phyloP scores from a whole-genome alignment of 2,888 invertebrate genomes.

The Chloroclysta siterata region DNA sequence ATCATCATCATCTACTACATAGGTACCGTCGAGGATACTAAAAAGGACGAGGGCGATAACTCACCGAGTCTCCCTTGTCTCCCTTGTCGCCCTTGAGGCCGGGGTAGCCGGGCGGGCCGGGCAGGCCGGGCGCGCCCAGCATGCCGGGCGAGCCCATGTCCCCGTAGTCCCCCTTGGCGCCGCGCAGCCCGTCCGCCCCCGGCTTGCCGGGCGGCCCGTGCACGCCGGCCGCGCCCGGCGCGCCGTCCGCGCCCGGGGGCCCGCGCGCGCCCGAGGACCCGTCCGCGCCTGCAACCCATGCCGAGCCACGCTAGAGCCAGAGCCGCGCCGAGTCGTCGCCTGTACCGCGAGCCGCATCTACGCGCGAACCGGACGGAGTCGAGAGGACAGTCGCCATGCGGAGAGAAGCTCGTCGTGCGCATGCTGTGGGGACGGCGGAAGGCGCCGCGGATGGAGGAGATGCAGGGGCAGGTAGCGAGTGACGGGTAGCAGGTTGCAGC shows the following conservation, averaged over 20 bases:
- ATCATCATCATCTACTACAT: too few relatives aligned
- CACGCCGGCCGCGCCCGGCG: slow-evolving; percentile 92
- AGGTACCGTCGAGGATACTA: too few relatives aligned
- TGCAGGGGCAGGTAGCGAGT: not conserved
- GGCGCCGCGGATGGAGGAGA: too few relatives aligned
- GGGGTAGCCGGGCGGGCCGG: slow-evolving; percentile 93
- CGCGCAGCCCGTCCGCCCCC: slow-evolving; percentile 93
- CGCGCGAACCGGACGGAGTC: slow-evolving; percentile 33
- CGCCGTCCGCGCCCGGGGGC: slow-evolving; percentile 89
- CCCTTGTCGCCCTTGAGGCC: slow-evolving; percentile 96
- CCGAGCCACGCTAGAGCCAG: not conserved
- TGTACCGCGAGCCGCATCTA: slow-evolving; percentile 57
- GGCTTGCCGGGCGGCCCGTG: slow-evolving; percentile 95
- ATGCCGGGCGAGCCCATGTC: slow-evolving; percentile 97
- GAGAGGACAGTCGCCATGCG: slow-evolving; percentile 18
- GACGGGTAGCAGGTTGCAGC: not conserved
- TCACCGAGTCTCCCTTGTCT: slow-evolving; percentile 96
- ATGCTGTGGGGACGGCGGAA: slow-evolving; percentile 4
- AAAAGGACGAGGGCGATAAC: slow-evolving; percentile 46
- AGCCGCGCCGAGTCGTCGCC: slow-evolving; percentile 48
- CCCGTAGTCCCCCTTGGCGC: slow-evolving; percentile 94
- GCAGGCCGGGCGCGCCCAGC: slow-evolving; percentile 96
- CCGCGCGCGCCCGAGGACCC: slow-evolving; percentile 92
- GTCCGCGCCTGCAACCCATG: slow-evolving; percentile 85
- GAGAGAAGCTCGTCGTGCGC: slow-evolving; percentile 36